Conservation (phyloP, 2,113 vertebrate genomes). For the Neolamprologus longior region DNA sequence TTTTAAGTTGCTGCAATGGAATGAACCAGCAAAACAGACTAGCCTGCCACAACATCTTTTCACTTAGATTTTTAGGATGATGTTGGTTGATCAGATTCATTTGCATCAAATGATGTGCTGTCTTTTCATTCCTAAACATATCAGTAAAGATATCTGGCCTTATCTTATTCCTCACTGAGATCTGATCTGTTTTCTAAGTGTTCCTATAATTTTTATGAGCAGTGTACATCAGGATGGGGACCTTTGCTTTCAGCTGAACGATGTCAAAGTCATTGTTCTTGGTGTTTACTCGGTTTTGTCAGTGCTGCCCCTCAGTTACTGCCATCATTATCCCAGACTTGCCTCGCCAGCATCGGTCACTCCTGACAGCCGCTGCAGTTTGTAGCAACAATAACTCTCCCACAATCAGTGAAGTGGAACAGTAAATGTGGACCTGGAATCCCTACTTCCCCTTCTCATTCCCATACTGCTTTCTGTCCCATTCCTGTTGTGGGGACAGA, state of each 20-base stretch:
- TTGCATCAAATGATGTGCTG: not conserved
- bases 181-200: not conserved
- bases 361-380: not conserved
- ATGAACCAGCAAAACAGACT: not conserved
- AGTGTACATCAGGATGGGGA: not conserved
- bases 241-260: not conserved
- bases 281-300: not conserved
- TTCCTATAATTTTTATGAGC: not conserved
- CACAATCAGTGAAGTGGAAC: conserved; percentile 49
- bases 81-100: not conserved
- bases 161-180: not conserved
- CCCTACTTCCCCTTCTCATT: conserved; percentile 52
- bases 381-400: conserved; percentile 58
- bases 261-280: not conserved
- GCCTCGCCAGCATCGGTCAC: not conserved
- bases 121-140: not conserved
- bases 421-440: conserved; percentile 38
- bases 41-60: not conserved
- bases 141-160: not conserved
- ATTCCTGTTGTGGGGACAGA: conserved; percentile 51
- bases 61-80: not conserved
- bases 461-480: conserved; percentile 33
- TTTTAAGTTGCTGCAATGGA: not conserved
- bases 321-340: not conserved
- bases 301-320: not conserved